These are phyloP conservation scores for Nymphalis io DNA, from an alignment of 1,140 invertebrate species.

Conservation along the genomic window DNA sequence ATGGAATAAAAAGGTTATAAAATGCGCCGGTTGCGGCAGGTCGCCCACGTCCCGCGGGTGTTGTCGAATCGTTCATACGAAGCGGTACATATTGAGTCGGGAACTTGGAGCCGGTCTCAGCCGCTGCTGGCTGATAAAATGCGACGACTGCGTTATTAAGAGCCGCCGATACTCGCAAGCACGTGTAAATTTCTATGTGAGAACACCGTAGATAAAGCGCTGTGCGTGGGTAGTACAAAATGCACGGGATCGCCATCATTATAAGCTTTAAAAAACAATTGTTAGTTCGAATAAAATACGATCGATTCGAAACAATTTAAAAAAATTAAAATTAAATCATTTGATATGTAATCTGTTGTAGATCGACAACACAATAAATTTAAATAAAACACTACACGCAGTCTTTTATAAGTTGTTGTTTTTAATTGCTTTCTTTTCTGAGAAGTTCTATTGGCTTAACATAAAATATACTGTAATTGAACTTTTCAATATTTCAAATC, in stretches of 20 bases:
- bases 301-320: too few relatives aligned
- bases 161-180: constrained; percentile 65
- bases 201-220: constrained; percentile 66
- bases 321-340: too few relatives aligned
- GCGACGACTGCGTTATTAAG: constrained; percentile 70
- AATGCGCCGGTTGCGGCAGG: constrained; percentile 65
- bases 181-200: constrained; percentile 78
- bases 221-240: constrained; percentile 65
- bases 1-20: constrained; percentile 80
- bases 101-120: constrained; percentile 40
- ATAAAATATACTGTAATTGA: constrained; percentile 8
- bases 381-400: too few relatives aligned
- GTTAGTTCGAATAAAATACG: too few relatives aligned
- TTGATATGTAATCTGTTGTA: too few relatives aligned
- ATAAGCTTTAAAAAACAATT: too few relatives aligned
- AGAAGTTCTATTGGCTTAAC: neutral
- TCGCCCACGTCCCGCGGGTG: constrained; percentile 70
- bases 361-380: too few relatives aligned
- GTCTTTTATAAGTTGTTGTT: too few relatives aligned
- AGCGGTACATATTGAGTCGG: constrained; percentile 50
- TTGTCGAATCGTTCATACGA: constrained; percentile 58
- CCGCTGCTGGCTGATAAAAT: constrained; percentile 69
- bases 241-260: constrained; percentile 42
- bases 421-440: neutral
- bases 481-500: constrained; percentile 2